Percentiles rank a stretch among this genome's conserved stretches.
Conservation (phyloP, 2,888 invertebrate genomes). For the Melanotus villosus region DNA sequence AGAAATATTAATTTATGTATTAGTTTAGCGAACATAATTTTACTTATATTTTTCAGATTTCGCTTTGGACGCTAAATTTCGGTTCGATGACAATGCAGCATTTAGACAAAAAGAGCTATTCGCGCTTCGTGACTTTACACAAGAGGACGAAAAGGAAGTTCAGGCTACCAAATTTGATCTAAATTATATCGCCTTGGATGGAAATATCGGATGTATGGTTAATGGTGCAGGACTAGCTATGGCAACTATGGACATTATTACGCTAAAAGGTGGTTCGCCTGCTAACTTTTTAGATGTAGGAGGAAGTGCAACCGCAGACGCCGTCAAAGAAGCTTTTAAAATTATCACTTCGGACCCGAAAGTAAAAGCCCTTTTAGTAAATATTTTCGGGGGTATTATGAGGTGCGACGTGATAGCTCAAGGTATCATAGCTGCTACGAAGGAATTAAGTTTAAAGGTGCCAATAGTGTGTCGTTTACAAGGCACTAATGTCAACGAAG, state of each 20-base stretch:
- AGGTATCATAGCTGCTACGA: constrained; percentile 93
- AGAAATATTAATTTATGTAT: too few species aligned
- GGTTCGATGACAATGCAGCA: constrained; percentile 94
- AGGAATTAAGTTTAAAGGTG: constrained; percentile 89
- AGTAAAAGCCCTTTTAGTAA: constrained; percentile 94
- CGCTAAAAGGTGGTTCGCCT: constrained; percentile 93
- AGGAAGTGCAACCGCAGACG: constrained; percentile 91
- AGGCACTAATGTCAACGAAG: constrained; percentile 87
- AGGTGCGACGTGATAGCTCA: constrained; percentile 97
- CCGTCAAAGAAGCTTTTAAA: constrained; percentile 95
- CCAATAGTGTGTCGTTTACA: constrained; percentile 95
- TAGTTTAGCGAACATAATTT: too few species aligned
- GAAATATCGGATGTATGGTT: constrained; percentile 94
- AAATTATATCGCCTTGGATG: constrained; percentile 95
- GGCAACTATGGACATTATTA: constrained; percentile 99
- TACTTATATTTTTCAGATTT: too few species aligned
- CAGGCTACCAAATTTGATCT: constrained; percentile 89
- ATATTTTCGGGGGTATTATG: constrained; percentile 91
- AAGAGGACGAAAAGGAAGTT: constrained; percentile 93
- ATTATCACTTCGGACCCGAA: constrained; percentile 95
- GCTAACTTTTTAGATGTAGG: constrained; percentile 98
- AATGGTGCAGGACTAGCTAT: constrained; percentile 97
- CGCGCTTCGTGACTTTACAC: constrained; percentile 84
- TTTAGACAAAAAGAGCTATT: constrained; percentile 92
- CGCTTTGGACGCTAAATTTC: constrained; percentile 93